These are phyloP conservation scores for Hedychridium roseum DNA, from an alignment of 2,888 invertebrate genomes.

Conservation along the genomic window DNA sequence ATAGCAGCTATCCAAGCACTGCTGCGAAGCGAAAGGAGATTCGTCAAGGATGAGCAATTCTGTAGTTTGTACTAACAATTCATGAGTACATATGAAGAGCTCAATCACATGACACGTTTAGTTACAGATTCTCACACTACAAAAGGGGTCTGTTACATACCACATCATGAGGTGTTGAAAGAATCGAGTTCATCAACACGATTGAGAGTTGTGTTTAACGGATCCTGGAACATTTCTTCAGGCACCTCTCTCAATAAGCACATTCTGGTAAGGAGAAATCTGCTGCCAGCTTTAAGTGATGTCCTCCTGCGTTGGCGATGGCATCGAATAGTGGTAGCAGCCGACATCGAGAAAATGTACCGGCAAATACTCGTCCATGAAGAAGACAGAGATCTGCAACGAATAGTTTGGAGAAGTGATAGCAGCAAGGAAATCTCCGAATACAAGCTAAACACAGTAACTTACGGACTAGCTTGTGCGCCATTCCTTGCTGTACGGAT, in stretches of 20 bases:
- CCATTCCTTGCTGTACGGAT: not conserved
- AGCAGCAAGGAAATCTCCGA: not conserved
- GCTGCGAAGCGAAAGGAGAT: not conserved
- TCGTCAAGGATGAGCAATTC: not conserved
- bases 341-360: constrained; percentile 21
- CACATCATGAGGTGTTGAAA: constrained; percentile 12
- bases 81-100: constrained; percentile 4
- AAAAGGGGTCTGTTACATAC: constrained; percentile 9
- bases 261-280: not conserved
- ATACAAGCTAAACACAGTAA: not conserved
- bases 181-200: not conserved
- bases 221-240: not conserved
- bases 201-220: constrained; percentile 11
- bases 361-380: constrained; percentile 12
- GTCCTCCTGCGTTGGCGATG: constrained; percentile 5
- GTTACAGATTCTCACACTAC: not conserved
- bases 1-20: not conserved
- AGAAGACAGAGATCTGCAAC: constrained; percentile 7
- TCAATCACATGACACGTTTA: constrained; percentile 7
- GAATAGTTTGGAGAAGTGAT: constrained; percentile 11
- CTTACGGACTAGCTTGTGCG: not conserved
- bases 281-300: not conserved
- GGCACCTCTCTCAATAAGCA: not conserved
- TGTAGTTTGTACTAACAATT: constrained; percentile 2
- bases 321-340: constrained; percentile 9